Evolutionary conservation across 2,888 invertebrate species (phyloP).

Genomic region (Polyploca ridens): DNA sequence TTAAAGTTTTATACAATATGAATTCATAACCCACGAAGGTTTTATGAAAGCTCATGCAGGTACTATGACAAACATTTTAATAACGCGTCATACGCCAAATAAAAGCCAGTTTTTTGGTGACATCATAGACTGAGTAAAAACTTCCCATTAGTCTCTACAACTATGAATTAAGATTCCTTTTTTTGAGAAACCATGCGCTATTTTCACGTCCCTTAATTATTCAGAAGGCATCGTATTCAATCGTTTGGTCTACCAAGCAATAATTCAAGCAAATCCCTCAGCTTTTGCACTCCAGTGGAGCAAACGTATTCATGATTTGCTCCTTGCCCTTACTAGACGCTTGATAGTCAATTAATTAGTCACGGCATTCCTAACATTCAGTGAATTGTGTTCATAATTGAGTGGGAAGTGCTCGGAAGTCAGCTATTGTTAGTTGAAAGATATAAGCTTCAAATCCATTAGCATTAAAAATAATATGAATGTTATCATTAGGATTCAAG

Average conservation of each 20-base stretch:
- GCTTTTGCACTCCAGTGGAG: conserved; percentile 7
- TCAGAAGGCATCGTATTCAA: neutral
- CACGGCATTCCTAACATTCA: neutral
- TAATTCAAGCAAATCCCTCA: neutral
- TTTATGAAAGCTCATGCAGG: too few species aligned
- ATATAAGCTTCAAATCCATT: neutral
- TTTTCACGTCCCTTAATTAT: neutral
- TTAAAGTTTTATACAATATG: conserved; percentile 22
- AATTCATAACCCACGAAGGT: conserved; percentile 16
- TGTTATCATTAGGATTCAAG: neutral
- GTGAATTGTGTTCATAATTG: neutral
- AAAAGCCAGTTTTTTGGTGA: too few species aligned
- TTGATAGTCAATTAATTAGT: conserved; percentile 6
- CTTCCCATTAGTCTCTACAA: too few species aligned
- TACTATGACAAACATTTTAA: too few species aligned
- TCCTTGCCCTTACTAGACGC: neutral
- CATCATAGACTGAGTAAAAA: too few species aligned
- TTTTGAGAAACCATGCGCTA: neutral
- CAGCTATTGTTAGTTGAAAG: neutral
- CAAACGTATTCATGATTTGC: neutral
- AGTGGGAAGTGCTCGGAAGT: neutral
- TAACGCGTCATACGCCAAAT: too few species aligned
- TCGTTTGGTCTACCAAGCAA: neutral
- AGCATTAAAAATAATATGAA: neutral
- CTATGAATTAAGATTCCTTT: neutral